Percentiles rank a stretch among this genome's conserved stretches.
These are phyloP conservation scores for Drosophila pseudotakahashii DNA, from an alignment of 2,888 invertebrate species.

Conservation along the genomic window DNA sequence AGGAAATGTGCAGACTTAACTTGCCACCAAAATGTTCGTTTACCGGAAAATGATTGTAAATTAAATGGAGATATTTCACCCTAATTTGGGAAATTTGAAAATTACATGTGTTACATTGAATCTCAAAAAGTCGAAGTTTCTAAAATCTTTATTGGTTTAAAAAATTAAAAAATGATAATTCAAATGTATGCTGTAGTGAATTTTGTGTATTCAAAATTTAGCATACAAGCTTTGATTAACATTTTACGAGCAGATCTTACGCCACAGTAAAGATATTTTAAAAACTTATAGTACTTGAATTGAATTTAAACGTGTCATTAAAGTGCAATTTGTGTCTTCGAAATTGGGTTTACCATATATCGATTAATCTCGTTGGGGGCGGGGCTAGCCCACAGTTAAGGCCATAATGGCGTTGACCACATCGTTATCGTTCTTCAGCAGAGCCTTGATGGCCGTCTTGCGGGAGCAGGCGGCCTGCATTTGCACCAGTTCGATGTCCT, in stretches of 20 bases:
- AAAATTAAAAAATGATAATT: not conserved
- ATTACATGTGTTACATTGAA: no score
- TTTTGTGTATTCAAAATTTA: not conserved
- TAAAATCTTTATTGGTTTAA: no score
- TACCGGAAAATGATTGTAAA: not conserved
- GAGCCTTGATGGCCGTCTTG: slow-evolving; percentile 50
- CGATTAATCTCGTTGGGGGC: not conserved
- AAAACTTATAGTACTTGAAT: no score
- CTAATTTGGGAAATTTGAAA: no score
- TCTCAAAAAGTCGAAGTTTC: no score
- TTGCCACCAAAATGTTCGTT: slow-evolving; percentile 1
- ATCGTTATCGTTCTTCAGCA: slow-evolving; percentile 55
- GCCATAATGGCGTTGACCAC: slow-evolving; percentile 73
- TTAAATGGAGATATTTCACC: not conserved
- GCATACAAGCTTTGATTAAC: not conserved
- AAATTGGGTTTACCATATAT: not conserved
- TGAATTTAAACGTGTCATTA: no score
- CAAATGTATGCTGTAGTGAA: not conserved
- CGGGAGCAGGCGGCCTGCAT: slow-evolving; percentile 63
- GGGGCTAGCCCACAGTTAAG: slow-evolving; percentile 44
- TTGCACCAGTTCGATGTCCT: slow-evolving; percentile 63
- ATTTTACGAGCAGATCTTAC: no score
- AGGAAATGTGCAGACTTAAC: slow-evolving; percentile 9
- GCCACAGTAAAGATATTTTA: no score
- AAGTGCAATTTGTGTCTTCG: no score